Percentiles rank a stretch among this genome's conserved stretches.
phyloP scores from a whole-genome alignment of 2,888 invertebrate species.

The Prosopocoilus inquinatus region DNA sequence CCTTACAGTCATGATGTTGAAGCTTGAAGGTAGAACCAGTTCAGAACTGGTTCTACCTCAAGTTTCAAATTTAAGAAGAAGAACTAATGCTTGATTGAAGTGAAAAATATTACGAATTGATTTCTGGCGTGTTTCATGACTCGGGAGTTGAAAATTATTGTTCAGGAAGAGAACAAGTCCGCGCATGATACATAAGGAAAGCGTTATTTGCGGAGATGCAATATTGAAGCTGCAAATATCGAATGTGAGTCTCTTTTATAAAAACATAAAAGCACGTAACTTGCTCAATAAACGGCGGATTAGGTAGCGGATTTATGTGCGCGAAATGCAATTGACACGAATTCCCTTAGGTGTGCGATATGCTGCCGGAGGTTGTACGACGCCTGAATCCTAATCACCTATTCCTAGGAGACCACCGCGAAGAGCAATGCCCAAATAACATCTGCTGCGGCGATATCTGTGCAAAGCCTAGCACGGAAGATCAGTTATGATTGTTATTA shows the following conservation, averaged over 20 bases:
- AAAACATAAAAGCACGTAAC: not conserved
- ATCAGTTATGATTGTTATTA: not conserved
- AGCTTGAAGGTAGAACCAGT: too few species aligned
- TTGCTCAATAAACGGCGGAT: slow-evolving; percentile 11
- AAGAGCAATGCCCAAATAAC: slow-evolving; percentile 15
- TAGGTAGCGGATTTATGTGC: slow-evolving; percentile 20
- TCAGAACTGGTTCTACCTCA: too few species aligned
- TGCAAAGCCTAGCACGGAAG: not conserved
- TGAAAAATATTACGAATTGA: too few species aligned
- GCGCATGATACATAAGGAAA: too few species aligned
- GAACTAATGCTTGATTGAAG: too few species aligned
- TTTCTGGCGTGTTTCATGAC: too few species aligned
- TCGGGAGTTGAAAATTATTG: too few species aligned
- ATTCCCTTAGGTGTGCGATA: slow-evolving; percentile 30
- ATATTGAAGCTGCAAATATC: slow-evolving; percentile 13
- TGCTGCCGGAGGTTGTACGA: slow-evolving; percentile 19
- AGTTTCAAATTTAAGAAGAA: too few species aligned
- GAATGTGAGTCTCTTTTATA: not conserved
- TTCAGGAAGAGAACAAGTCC: too few species aligned
- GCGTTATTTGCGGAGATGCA: not conserved
- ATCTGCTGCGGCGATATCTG: not conserved
- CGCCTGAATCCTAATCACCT: slow-evolving; percentile 18
- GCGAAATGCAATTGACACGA: slow-evolving; percentile 26
- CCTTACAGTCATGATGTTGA: too few species aligned
- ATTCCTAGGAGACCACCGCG: slow-evolving; percentile 15